phyloP scores from a whole-genome alignment of 2,113 vertebrate species.

The Solenodon paradoxus region DNA sequence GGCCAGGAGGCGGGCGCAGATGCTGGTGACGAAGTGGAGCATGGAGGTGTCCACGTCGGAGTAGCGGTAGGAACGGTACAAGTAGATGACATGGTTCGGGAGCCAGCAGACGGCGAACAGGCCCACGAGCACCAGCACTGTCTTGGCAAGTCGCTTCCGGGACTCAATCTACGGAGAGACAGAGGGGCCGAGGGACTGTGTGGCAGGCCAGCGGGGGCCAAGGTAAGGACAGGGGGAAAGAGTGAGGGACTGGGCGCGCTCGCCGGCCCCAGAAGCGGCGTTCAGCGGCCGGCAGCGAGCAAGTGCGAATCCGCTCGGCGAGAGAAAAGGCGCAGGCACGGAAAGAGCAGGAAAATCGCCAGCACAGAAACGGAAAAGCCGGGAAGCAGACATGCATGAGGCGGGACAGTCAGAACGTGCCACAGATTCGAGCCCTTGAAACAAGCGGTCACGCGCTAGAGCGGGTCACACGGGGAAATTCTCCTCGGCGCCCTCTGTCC shows the following conservation, averaged over 20 bases:
- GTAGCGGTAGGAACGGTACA: conserved; percentile 97
- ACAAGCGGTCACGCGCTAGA: conserved; percentile 49
- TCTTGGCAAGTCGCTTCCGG: conserved; percentile 95
- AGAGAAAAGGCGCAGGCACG: background rate
- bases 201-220: background rate
- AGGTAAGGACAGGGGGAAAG: background rate
- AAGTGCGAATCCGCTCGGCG: background rate
- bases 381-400: conserved; percentile 21
- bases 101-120: conserved; percentile 98
- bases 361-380: background rate
- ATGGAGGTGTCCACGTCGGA: conserved; percentile 94
- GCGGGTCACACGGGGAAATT: conserved; percentile 22
- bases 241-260: background rate
- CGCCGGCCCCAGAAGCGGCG: background rate
- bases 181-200: background rate
- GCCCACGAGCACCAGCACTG: conserved; percentile 94
- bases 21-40: conserved; percentile 90
- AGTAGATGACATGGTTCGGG: conserved; percentile 93
- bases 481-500: conserved; percentile 13
- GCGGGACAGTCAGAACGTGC: conserved; percentile 10
- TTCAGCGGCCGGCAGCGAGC: background rate
- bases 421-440: conserved; percentile 26
- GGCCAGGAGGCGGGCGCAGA: conserved; percentile 93
- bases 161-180: conserved; percentile 89
- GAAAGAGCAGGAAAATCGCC: conserved; percentile 33